Evolutionary conservation across 2,797 vertebrate genomes (phyloP).

Genomic region (Muscicapa comitata): DNA sequence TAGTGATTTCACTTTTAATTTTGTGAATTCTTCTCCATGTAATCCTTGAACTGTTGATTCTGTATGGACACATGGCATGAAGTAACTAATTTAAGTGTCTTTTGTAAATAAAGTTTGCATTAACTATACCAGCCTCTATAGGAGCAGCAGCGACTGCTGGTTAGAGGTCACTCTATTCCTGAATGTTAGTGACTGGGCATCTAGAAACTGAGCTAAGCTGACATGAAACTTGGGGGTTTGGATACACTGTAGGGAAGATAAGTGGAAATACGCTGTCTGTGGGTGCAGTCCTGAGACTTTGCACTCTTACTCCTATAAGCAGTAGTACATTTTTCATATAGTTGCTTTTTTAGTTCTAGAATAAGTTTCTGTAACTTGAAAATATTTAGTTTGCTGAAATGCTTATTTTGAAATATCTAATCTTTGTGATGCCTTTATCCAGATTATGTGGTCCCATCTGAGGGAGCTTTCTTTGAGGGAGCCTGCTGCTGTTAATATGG

Average conservation of each 20-base stretch:
- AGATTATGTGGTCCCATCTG: neutral
- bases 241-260: neutral
- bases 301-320: neutral
- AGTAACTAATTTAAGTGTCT: constrained; percentile 83
- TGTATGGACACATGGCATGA: constrained; percentile 93
- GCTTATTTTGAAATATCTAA: neutral
- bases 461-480: neutral
- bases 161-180: constrained; percentile 34
- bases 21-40: constrained; percentile 77
- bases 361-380: neutral
- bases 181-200: constrained; percentile 27
- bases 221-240: neutral
- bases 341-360: neutral
- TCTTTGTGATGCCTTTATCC: constrained; percentile 1
- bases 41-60: constrained; percentile 81
- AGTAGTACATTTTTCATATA: constrained; percentile 1
- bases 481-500: neutral
- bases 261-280: neutral
- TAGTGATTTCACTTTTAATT: constrained; percentile 76
- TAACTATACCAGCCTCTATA: constrained; percentile 74
- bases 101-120: constrained; percentile 98
- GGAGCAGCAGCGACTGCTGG: constrained; percentile 40
- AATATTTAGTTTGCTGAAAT: neutral
- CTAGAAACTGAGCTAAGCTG: neutral
- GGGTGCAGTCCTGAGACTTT: neutral